Percentiles rank a stretch among this genome's conserved stretches.
Evolutionary conservation across 2,797 vertebrate species (phyloP).

Genomic region (Clarias fuscus): DNA sequence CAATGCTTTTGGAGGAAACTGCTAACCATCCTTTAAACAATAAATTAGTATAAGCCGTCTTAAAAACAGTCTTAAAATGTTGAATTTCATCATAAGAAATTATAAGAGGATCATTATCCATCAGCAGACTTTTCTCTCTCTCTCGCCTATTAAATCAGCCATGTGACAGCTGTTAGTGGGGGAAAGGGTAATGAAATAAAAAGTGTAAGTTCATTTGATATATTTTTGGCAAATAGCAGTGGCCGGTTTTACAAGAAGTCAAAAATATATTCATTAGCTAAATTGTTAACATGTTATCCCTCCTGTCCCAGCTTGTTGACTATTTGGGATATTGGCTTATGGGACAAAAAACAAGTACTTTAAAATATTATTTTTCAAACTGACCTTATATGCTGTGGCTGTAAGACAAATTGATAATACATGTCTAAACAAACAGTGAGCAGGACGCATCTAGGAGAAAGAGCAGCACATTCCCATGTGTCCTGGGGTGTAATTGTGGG

Average conservation of each 20-base stretch:
- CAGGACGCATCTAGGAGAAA: constrained; percentile 58
- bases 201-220: background rate
- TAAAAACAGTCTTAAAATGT: background rate
- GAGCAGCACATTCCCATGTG: constrained; percentile 43
- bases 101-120: background rate
- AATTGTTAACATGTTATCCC: background rate
- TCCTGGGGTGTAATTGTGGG: constrained; percentile 64
- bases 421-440: constrained; percentile 63
- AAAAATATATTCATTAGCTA: background rate
- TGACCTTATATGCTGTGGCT: constrained; percentile 59
- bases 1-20: background rate
- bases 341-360: background rate
- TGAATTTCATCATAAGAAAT: background rate
- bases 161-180: background rate
- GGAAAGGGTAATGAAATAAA: background rate
- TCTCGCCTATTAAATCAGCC: background rate
- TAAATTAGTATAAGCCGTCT: background rate
- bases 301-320: background rate
- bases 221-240: background rate
- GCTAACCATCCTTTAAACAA: background rate
- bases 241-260: background rate
- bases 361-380: constrained; percentile 11
- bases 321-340: background rate
- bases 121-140: background rate
- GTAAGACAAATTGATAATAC: constrained; percentile 65